Evolutionary conservation across 2,797 vertebrate genomes (phyloP).

Genomic region (Sebastes flavidus): DNA sequence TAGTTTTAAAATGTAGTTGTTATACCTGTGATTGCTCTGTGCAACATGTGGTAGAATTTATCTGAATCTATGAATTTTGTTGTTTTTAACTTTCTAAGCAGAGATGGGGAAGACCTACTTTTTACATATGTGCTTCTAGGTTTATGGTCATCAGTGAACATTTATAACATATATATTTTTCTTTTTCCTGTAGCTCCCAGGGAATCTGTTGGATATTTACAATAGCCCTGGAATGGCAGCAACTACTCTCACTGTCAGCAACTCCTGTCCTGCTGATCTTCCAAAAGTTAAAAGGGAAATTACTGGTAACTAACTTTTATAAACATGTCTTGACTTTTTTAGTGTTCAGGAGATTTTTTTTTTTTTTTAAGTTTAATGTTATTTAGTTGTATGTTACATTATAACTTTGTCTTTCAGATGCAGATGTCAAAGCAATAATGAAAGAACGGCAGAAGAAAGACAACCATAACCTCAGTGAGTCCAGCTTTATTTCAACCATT

Average conservation of each 20-base stretch:
- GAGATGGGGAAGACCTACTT: neutral
- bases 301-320: conserved; percentile 52
- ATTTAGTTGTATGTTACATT: neutral
- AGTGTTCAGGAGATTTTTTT: neutral
- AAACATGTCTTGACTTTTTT: neutral
- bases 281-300: conserved; percentile 90
- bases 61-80: neutral
- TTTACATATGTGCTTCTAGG: neutral
- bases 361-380: neutral
- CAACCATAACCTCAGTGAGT: conserved; percentile 94
- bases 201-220: conserved; percentile 90
- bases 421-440: conserved; percentile 85
- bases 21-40: neutral
- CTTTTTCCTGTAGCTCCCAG: conserved; percentile 83
- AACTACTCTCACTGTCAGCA: conserved; percentile 88
- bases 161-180: neutral
- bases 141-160: neutral
- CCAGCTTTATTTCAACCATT: neutral
- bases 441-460: conserved; percentile 94
- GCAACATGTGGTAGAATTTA: neutral
- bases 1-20: neutral
- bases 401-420: conserved; percentile 65
- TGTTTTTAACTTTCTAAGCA: neutral
- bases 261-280: conserved; percentile 93
- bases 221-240: conserved; percentile 84